These are phyloP conservation scores for Blomia tropicalis DNA, from an alignment of 2,888 invertebrate genomes.

Conservation along the genomic window DNA sequence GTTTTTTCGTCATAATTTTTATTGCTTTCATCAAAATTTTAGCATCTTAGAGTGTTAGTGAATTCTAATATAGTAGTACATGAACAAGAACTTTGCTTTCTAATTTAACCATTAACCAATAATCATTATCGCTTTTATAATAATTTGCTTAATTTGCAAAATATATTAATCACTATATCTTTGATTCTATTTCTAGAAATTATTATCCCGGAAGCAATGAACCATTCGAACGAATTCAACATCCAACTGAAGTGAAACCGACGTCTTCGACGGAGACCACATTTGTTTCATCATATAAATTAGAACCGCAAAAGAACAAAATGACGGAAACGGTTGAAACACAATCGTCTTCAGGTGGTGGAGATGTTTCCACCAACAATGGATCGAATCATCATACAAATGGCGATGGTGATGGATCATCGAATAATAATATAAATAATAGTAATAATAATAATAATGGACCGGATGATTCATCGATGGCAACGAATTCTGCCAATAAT, in stretches of 20 bases:
- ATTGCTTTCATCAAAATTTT: neutral
- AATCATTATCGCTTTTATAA: neutral
- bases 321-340: neutral
- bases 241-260: neutral
- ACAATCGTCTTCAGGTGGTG: neutral
- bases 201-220: neutral
- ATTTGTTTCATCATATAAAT: too few species aligned
- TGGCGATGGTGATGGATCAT: neutral
- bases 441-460: neutral
- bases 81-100: too few species aligned
- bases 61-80: neutral
- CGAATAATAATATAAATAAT: neutral
- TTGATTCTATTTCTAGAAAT: neutral
- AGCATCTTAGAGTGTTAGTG: neutral
- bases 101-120: neutral
- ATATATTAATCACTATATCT: slow-evolving; percentile 16
- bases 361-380: neutral
- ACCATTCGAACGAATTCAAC: neutral
- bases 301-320: too few species aligned
- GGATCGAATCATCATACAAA: neutral
- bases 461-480: slow-evolving; percentile 19
- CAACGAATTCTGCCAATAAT: slow-evolving; percentile 26
- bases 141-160: neutral
- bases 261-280: neutral
- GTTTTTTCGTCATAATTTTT: slow-evolving; percentile 24